Percentiles rank a stretch among this genome's conserved stretches.
phyloP scores from a whole-genome alignment of 2,888 invertebrate species.

The Notodonta ziczac region DNA sequence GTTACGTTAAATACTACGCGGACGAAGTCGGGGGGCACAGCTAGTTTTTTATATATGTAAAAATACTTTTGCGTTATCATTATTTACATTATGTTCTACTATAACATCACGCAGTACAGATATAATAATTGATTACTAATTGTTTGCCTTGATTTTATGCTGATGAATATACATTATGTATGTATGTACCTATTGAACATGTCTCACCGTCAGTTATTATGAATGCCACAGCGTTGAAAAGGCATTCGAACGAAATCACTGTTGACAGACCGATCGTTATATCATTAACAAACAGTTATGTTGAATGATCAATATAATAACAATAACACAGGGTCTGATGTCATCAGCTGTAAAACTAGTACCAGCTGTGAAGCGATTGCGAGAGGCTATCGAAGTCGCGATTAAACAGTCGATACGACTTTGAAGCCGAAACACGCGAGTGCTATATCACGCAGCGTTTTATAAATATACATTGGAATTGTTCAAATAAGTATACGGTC shows the following conservation, averaged over 20 bases:
- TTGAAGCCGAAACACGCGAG: slow-evolving; percentile 27
- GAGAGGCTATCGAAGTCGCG: slow-evolving; percentile 24
- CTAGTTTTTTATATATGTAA: no score
- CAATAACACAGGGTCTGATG: slow-evolving; percentile 54
- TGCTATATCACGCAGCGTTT: slow-evolving; percentile 22
- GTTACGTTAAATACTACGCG: no score
- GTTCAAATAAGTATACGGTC: slow-evolving; percentile 4
- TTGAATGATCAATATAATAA: slow-evolving; percentile 52
- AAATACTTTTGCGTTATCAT: no score
- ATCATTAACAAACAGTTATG: slow-evolving; percentile 53
- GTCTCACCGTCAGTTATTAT: slow-evolving; percentile 31
- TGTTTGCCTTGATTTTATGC: slow-evolving; percentile 12
- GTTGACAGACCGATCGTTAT: slow-evolving; percentile 49
- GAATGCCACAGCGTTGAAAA: slow-evolving; percentile 41
- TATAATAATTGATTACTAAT: slow-evolving; percentile 12
- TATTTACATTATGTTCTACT: neutral
- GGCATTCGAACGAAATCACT: slow-evolving; percentile 42
- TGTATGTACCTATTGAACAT: slow-evolving; percentile 19
- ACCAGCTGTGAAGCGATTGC: slow-evolving; percentile 20
- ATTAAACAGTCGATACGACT: slow-evolving; percentile 25
- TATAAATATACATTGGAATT: slow-evolving; percentile 18
- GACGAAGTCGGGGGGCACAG: no score
- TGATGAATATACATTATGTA: slow-evolving; percentile 24
- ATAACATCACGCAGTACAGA: neutral
- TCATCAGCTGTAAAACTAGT: slow-evolving; percentile 33